Conservation (phyloP, 2,888 invertebrate genomes). For the Amaurobius ferox region DNA sequence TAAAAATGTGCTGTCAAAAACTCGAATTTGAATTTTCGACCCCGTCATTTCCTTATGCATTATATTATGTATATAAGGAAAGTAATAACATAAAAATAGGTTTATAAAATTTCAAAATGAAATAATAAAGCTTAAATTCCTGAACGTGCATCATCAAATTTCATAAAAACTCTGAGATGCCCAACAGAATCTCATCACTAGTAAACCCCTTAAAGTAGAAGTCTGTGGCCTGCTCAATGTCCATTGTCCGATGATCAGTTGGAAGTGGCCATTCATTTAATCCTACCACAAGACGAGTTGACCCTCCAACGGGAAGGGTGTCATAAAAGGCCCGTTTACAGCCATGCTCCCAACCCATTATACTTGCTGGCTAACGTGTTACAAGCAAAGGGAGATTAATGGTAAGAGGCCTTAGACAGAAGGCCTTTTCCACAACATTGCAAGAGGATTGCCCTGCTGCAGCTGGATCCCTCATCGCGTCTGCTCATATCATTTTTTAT, state of each 20-base stretch:
- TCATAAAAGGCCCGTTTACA: constrained; percentile 71
- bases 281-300: constrained; percentile 63
- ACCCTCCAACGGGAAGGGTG: constrained; percentile 56
- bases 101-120: too few relatives aligned
- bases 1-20: too few relatives aligned
- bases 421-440: constrained; percentile 11
- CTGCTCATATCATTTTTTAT: not conserved
- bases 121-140: too few relatives aligned
- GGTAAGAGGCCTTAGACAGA: constrained; percentile 41
- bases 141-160: not conserved
- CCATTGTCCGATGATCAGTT: constrained; percentile 15
- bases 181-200: not conserved
- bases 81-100: too few relatives aligned
- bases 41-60: too few relatives aligned
- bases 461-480: constrained; percentile 43
- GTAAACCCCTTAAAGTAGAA: not conserved
- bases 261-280: constrained; percentile 69
- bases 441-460: constrained; percentile 28
- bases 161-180: not conserved
- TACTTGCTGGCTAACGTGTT: constrained; percentile 43
- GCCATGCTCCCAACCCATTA: constrained; percentile 66
- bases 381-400: constrained; percentile 65
- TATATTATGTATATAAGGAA: too few relatives aligned
- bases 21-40: too few relatives aligned
- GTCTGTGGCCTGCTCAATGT: not conserved